A percentile compares a stretch with the other conserved stretches of the same genome.
phyloP scores from a whole-genome alignment of 2,888 invertebrate species.

The Harmothoe impar region DNA sequence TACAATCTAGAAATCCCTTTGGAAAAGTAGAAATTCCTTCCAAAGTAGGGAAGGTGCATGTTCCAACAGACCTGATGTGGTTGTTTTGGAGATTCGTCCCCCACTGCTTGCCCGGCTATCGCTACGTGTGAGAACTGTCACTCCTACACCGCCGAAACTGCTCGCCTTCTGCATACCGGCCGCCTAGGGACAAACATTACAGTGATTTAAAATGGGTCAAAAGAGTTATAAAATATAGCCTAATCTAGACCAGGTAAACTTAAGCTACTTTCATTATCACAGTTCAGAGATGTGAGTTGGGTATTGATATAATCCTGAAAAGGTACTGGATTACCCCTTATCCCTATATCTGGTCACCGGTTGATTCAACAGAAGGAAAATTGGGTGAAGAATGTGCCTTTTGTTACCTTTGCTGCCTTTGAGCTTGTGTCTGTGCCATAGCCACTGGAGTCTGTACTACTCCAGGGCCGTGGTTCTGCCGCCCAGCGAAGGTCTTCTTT shows the following conservation, averaged over 20 bases:
- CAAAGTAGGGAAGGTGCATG: no score
- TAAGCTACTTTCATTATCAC: no score
- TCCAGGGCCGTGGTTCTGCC: slow-evolving; percentile 84
- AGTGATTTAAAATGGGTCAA: no score
- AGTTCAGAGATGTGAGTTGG: no score
- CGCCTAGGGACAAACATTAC: not conserved
- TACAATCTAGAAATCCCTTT: no score
- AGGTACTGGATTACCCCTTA: no score
- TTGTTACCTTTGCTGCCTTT: slow-evolving; percentile 60
- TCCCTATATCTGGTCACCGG: no score
- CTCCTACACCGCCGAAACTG: slow-evolving; percentile 89
- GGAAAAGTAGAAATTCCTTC: no score
- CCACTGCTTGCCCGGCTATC: slow-evolving; percentile 86
- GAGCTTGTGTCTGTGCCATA: slow-evolving; percentile 82
- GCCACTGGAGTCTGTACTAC: slow-evolving; percentile 85
- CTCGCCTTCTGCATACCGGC: slow-evolving; percentile 89
- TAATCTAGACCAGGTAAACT: no score
- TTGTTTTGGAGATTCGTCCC: slow-evolving; percentile 89
- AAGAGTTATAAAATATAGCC: no score
- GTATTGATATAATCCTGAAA: no score
- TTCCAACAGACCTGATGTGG: slow-evolving; percentile 85
- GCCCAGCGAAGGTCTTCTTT: slow-evolving; percentile 85
- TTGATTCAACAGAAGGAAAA: no score
- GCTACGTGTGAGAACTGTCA: slow-evolving; percentile 85
- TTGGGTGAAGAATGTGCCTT: not conserved